These are phyloP conservation scores for Pachypsylla venusta DNA, from an alignment of 1,140 invertebrate genomes.

Conservation along the genomic window DNA sequence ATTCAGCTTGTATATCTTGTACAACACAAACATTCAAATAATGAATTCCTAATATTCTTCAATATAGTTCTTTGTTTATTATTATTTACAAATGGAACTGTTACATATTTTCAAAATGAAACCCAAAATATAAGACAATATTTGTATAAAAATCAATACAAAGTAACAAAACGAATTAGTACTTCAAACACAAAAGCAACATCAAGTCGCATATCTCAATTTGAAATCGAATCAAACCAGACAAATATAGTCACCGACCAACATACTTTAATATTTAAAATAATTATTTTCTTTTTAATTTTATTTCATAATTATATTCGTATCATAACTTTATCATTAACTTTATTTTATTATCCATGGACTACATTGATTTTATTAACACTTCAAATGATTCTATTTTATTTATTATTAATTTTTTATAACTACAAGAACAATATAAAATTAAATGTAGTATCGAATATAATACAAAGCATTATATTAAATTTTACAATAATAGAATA, in stretches of 20 bases:
- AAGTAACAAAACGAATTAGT: neutral
- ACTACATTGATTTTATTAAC: neutral
- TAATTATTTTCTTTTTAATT: neutral
- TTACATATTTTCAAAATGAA: neutral
- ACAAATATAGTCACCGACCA: neutral
- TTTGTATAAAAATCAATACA: neutral
- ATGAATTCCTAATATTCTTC: neutral
- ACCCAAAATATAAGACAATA: neutral
- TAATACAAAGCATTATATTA: neutral
- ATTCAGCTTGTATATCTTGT: too few relatives aligned
- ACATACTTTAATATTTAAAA: neutral
- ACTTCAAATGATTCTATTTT: neutral
- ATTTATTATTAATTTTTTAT: neutral
- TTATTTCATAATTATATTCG: neutral
- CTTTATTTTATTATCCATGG: neutral
- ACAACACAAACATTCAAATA: too few relatives aligned
- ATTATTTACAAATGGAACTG: neutral
- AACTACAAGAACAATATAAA: neutral
- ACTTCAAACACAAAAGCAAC: neutral
- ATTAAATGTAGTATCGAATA: neutral
- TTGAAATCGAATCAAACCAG: neutral
- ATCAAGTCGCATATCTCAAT: neutral
- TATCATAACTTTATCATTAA: neutral
- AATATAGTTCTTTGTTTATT: neutral
- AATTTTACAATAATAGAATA: neutral